Conservation (phyloP, 2,888 invertebrate genomes). For the Erebia aethiops region DNA sequence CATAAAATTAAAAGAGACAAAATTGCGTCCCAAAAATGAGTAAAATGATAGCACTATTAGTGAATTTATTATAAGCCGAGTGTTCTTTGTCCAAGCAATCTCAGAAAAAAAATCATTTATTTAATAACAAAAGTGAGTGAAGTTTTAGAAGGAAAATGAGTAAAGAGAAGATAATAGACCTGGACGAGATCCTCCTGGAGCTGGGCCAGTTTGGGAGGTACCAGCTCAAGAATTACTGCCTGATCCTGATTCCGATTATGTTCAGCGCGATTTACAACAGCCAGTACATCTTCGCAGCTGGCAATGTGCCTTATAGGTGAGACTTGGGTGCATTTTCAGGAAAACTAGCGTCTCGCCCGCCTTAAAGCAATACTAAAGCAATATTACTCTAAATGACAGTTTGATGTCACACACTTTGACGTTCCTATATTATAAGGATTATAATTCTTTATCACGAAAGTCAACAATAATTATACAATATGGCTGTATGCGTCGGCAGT, state of each 20-base stretch:
- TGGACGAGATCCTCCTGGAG: constrained; percentile 61
- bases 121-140: background rate
- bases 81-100: too few species aligned
- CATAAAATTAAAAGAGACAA: background rate
- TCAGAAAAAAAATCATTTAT: too few species aligned
- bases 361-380: too few species aligned
- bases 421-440: too few species aligned
- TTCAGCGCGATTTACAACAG: constrained; percentile 72
- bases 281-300: constrained; percentile 79
- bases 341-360: too few species aligned
- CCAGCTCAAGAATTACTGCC: constrained; percentile 66
- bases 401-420: too few species aligned
- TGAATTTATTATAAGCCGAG: background rate
- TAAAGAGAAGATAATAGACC: constrained; percentile 42
- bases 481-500: too few species aligned
- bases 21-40: background rate
- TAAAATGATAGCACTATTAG: too few species aligned
- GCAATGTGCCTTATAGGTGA: constrained; percentile 72
- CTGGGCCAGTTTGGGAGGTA: constrained; percentile 74
- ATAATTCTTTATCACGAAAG: too few species aligned
- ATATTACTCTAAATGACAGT: too few species aligned
- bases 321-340: background rate
- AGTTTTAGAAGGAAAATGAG: constrained; percentile 6
- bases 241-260: constrained; percentile 72
- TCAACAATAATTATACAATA: too few species aligned